phyloP scores from a whole-genome alignment of 2,888 invertebrate species.

The Petrolisthes manimaculis region DNA sequence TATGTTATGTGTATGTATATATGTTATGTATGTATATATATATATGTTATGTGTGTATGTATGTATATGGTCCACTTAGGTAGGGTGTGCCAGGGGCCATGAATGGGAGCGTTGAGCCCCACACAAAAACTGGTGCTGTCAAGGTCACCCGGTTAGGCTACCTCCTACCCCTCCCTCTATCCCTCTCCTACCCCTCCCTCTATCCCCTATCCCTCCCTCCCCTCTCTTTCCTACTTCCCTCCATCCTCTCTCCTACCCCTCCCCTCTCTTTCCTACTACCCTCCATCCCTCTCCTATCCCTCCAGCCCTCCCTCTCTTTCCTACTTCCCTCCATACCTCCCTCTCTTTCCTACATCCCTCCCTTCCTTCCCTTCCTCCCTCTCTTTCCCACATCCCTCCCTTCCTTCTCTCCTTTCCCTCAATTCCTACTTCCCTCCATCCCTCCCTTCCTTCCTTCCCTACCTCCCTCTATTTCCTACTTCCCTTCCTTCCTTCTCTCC shows the following conservation, averaged over 20 bases:
- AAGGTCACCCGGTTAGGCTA: slow-evolving; percentile 43
- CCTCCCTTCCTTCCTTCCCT: slow-evolving; percentile 3
- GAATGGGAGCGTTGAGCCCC: slow-evolving; percentile 60
- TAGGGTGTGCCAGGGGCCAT: slow-evolving; percentile 54
- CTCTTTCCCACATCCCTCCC: background rate
- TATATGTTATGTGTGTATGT: slow-evolving; percentile 19
- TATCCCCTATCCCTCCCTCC: slow-evolving; percentile 7
- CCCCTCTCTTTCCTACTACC: background rate
- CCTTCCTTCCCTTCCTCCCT: slow-evolving; percentile 11
- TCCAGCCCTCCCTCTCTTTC: background rate
- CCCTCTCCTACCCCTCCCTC: background rate
- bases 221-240: background rate
- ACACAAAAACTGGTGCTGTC: slow-evolving; percentile 45
- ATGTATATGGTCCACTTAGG: slow-evolving; percentile 27
- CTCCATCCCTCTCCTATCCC: background rate
- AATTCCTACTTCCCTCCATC: background rate
- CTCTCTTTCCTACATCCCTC: background rate
- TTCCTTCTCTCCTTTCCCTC: background rate
- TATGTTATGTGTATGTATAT: slow-evolving; percentile 16
- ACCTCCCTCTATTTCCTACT: background rate
- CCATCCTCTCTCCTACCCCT: background rate
- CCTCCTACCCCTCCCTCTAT: slow-evolving; percentile 22
- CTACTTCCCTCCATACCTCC: background rate
- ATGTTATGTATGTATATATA: slow-evolving; percentile 10
- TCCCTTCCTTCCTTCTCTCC: background rate